These are phyloP conservation scores for Eulemur albifrons DNA, from an alignment of 2,797 vertebrate genomes.

Conservation along the genomic window DNA sequence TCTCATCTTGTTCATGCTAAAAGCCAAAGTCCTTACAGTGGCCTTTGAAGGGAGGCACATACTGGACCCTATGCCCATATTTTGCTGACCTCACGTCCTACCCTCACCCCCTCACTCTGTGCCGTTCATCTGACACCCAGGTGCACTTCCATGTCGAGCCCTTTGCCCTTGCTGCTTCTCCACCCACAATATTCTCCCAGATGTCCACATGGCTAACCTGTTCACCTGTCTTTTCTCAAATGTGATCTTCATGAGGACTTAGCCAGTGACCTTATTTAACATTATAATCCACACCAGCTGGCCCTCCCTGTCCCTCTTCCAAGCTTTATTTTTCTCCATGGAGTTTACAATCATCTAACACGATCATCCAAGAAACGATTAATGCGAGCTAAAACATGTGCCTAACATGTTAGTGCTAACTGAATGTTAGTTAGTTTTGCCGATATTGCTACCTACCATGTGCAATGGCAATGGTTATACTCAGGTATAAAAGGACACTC, in stretches of 20 bases:
- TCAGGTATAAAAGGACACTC: background rate
- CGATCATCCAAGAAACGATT: background rate
- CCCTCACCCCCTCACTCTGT: background rate
- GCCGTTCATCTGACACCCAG: background rate
- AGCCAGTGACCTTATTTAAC: background rate
- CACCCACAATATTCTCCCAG: background rate
- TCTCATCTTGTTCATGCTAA: background rate
- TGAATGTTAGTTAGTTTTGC: background rate
- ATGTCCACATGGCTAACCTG: background rate
- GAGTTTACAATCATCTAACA: background rate
- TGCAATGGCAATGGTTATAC: background rate
- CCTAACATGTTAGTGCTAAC: background rate
- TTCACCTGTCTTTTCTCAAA: background rate
- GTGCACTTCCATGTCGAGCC: background rate
- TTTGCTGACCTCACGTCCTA: background rate
- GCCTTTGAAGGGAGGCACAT: background rate
- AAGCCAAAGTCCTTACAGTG: background rate
- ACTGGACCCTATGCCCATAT: background rate
- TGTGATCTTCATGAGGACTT: background rate
- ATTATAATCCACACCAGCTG: background rate
- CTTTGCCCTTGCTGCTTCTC: background rate
- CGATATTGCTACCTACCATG: background rate
- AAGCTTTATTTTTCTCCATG: background rate
- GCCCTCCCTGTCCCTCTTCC: background rate
- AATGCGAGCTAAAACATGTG: background rate